Evolutionary conservation across 2,113 vertebrate genomes (phyloP).

Genomic region (Verasper variegatus): DNA sequence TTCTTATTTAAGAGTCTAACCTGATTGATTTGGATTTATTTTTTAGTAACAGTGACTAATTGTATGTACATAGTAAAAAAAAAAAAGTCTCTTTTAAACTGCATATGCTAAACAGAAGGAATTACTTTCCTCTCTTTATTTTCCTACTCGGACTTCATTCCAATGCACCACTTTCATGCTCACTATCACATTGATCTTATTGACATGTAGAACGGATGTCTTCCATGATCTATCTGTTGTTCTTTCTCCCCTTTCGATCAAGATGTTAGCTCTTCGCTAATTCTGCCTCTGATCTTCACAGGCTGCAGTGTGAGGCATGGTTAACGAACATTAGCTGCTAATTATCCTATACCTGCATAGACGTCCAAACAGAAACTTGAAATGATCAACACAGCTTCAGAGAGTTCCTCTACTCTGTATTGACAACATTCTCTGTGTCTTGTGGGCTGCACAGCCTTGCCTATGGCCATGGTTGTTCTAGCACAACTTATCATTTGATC

Average conservation of each 20-base stretch:
- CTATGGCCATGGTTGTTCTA: conserved; percentile 15
- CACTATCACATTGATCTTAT: conserved; percentile 62
- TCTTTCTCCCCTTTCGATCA: conserved; percentile 60
- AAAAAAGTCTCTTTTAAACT: background rate
- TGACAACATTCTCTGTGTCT: conserved; percentile 6
- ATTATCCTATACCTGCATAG: conserved; percentile 39
- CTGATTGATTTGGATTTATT: background rate
- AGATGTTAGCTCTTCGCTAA: conserved; percentile 58
- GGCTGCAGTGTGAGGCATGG: conserved; percentile 26
- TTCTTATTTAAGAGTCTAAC: no score
- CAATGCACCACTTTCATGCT: conserved; percentile 47
- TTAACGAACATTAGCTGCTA: conserved; percentile 34
- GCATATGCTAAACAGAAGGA: conserved; percentile 1
- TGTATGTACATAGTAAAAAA: no score
- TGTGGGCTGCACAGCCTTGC: conserved; percentile 8
- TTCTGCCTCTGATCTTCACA: conserved; percentile 63
- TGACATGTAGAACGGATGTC: conserved; percentile 65
- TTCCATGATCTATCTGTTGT: conserved; percentile 59
- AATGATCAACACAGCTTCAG: background rate
- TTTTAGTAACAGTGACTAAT: background rate
- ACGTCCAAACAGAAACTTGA: background rate
- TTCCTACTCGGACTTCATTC: conserved; percentile 34
- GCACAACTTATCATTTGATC: conserved; percentile 39
- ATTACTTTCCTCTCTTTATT: conserved; percentile 18
- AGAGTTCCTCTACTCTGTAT: background rate